Percentiles rank a stretch among this genome's conserved stretches.
Conservation (phyloP, 2,888 invertebrate species). For the Acleris sparsana region DNA sequence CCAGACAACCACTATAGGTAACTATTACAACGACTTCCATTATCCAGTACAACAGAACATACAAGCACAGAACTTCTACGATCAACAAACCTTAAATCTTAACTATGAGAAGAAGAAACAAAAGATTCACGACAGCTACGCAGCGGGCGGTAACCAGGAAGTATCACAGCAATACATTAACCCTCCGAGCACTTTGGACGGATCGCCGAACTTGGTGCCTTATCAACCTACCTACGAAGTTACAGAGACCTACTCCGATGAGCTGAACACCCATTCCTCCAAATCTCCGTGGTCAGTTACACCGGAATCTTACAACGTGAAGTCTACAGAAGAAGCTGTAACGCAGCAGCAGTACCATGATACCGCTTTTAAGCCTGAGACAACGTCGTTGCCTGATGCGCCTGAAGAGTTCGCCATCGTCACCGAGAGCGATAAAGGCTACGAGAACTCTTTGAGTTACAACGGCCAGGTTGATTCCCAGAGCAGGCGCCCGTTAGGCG, state of each 20-base stretch:
- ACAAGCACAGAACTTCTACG: conserved; percentile 61
- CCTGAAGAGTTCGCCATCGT: conserved; percentile 74
- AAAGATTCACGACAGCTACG: conserved; percentile 62
- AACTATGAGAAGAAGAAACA: conserved; percentile 66
- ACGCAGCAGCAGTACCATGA: conserved; percentile 56
- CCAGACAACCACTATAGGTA: conserved; percentile 60
- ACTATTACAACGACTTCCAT: conserved; percentile 60
- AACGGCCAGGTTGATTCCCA: conserved; percentile 72
- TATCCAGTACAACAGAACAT: conserved; percentile 63
- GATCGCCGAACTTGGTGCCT: conserved; percentile 46
- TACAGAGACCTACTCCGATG: conserved; percentile 69
- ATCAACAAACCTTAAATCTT: conserved; percentile 55
- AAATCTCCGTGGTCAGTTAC: conserved; percentile 66
- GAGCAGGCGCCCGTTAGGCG: conserved; percentile 74
- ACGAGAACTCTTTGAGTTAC: conserved; percentile 73
- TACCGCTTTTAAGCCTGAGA: conserved; percentile 56
- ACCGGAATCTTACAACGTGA: conserved; percentile 59
- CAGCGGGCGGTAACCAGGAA: conserved; percentile 67
- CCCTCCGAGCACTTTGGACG: conserved; percentile 52
- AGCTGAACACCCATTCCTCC: conserved; percentile 61
- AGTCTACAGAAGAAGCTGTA: conserved; percentile 57
- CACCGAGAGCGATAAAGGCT: conserved; percentile 71
- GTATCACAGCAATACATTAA: conserved; percentile 60
- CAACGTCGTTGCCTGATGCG: conserved; percentile 58
- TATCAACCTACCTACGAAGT: conserved; percentile 73